Evolutionary conservation across 2,113 vertebrate species (phyloP).

Genomic region (Ahaetulla prasina): DNA sequence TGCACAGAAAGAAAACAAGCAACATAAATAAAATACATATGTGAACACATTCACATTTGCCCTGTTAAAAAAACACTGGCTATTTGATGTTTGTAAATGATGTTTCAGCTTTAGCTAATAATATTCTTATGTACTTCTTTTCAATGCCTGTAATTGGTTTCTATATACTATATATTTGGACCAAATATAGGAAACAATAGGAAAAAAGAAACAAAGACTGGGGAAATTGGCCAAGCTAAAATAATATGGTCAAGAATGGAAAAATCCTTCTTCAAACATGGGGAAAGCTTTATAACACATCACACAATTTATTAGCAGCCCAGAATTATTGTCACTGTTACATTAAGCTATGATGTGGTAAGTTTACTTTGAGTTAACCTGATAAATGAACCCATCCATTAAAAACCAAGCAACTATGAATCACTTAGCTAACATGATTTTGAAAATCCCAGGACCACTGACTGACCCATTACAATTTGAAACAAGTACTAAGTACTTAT

Average conservation of each 20-base stretch:
- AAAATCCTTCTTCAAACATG: not conserved
- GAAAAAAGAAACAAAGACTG: not conserved
- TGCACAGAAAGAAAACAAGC: not conserved
- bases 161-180: not conserved
- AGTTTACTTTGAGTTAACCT: not conserved
- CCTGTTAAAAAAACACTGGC: not conserved
- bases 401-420: not conserved
- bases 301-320: not conserved
- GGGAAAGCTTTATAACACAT: not conserved
- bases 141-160: not conserved
- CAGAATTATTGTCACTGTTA: not conserved
- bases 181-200: too few species aligned
- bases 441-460: not conserved
- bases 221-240: not conserved
- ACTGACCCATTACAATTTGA: not conserved
- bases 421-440: not conserved
- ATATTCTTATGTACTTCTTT: not conserved
- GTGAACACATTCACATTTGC: not conserved
- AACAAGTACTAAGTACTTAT: not conserved
- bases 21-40: not conserved
- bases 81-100: not conserved
- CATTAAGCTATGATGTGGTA: not conserved
- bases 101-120: not conserved
- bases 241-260: not conserved
- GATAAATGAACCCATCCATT: not conserved